These are phyloP conservation scores for Brachyrhaphis roseni DNA, from an alignment of 2,797 vertebrate species.

Conservation along the genomic window DNA sequence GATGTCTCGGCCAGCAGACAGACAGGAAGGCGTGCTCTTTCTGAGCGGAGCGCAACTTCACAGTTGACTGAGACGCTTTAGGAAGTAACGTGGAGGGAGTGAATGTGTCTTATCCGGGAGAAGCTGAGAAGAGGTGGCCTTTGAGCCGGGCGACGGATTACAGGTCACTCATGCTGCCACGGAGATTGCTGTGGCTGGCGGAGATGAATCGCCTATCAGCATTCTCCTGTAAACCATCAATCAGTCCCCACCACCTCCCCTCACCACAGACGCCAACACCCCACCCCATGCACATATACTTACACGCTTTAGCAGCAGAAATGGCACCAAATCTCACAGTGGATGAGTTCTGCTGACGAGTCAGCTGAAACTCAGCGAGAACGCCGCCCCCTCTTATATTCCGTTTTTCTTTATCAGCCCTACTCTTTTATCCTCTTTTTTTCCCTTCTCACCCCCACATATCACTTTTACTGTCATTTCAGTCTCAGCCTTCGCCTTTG, in stretches of 20 bases:
- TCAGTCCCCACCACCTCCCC: slow-evolving; percentile 67
- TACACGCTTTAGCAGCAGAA: slow-evolving; percentile 43
- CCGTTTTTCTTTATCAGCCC: slow-evolving; percentile 40
- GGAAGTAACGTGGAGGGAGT: slow-evolving; percentile 49
- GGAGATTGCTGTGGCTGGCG: slow-evolving; percentile 66
- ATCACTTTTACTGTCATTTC: slow-evolving; percentile 61
- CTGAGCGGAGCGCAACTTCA: slow-evolving; percentile 47
- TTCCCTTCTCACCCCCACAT: slow-evolving; percentile 32
- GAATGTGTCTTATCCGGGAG: slow-evolving; percentile 55
- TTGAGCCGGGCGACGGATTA: slow-evolving; percentile 79
- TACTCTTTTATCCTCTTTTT: slow-evolving; percentile 21
- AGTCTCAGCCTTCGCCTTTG: slow-evolving; percentile 38
- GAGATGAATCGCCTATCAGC: slow-evolving; percentile 82
- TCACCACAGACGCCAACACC: slow-evolving; percentile 49
- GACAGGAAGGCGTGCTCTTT: slow-evolving; percentile 20
- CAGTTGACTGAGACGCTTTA: slow-evolving; percentile 61
- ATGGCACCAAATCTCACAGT: slow-evolving; percentile 47
- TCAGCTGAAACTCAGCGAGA: slow-evolving; percentile 52
- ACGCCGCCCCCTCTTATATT: slow-evolving; percentile 32
- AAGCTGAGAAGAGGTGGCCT: slow-evolving; percentile 64
- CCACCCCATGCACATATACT: slow-evolving; percentile 20
- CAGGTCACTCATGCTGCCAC: slow-evolving; percentile 77
- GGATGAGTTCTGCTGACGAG: slow-evolving; percentile 71
- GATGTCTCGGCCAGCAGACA: slow-evolving; percentile 22
- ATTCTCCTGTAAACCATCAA: slow-evolving; percentile 82